A percentile compares a stretch with the other conserved stretches of the same genome.
Conservation (phyloP, 2,797 vertebrate genomes). For the Hozukius guyotensis region DNA sequence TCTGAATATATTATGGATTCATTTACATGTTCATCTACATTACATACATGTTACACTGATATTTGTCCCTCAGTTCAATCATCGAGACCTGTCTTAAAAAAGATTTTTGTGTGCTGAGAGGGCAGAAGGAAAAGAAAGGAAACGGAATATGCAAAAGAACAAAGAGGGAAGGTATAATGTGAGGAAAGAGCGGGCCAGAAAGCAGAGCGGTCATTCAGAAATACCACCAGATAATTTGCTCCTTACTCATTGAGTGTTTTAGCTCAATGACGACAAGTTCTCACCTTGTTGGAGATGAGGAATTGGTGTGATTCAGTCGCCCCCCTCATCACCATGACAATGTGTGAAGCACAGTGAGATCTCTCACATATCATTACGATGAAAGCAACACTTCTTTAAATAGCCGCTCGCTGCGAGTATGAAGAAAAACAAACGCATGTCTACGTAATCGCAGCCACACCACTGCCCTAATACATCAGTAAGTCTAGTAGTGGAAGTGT, state of each 20-base stretch:
- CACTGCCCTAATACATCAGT: background rate
- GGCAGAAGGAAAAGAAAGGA: background rate
- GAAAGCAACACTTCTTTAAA: constrained; percentile 66
- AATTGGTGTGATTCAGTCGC: constrained; percentile 51
- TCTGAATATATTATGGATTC: constrained; percentile 81
- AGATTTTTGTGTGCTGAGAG: background rate
- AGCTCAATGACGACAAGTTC: constrained; percentile 62
- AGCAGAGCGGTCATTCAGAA: constrained; percentile 34
- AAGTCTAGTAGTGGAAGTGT: background rate
- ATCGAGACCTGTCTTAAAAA: constrained; percentile 4
- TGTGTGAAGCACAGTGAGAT: constrained; percentile 60
- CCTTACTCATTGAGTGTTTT: constrained; percentile 46
- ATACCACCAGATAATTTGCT: background rate
- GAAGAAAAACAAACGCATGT: constrained; percentile 33
- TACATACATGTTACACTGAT: constrained; percentile 63
- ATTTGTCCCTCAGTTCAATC: constrained; percentile 49
- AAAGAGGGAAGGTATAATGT: background rate
- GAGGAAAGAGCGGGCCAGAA: background rate
- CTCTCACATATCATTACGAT: constrained; percentile 46
- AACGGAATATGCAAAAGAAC: background rate
- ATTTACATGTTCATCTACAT: constrained; percentile 79
- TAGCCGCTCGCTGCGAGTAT: constrained; percentile 26
- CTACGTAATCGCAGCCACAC: constrained; percentile 2
- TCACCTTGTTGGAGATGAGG: constrained; percentile 56
- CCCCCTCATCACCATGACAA: constrained; percentile 59